Evolutionary conservation across 1,140 invertebrate species (phyloP).

Genomic region (Euwallacea fornicatus): DNA sequence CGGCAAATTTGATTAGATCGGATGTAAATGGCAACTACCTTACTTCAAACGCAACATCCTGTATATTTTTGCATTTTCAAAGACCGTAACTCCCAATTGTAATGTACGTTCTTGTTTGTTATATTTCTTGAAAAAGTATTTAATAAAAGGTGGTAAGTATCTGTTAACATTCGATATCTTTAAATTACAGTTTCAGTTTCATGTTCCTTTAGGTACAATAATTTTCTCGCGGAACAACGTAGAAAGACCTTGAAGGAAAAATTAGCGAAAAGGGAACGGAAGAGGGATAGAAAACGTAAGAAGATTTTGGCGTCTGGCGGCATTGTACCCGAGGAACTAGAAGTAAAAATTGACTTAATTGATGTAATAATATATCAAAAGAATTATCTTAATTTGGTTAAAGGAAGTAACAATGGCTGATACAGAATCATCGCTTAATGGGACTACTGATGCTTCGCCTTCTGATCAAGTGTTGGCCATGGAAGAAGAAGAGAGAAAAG

Average conservation of each 20-base stretch:
- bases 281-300: constrained; percentile 72
- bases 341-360: constrained; percentile 36
- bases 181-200: neutral
- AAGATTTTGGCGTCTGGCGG: constrained; percentile 59
- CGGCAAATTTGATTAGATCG: too few species aligned
- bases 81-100: too few species aligned
- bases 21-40: too few species aligned
- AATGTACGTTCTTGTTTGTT: too few species aligned
- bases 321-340: constrained; percentile 41
- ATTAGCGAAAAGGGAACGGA: constrained; percentile 69
- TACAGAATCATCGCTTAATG: constrained; percentile 50
- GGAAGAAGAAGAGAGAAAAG: constrained; percentile 67
- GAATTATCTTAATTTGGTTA: constrained; percentile 7
- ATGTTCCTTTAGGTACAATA: constrained; percentile 57
- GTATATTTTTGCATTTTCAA: too few species aligned
- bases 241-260: constrained; percentile 73
- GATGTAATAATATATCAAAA: neutral
- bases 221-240: constrained; percentile 67
- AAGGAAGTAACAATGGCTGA: constrained; percentile 54
- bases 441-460: constrained; percentile 49
- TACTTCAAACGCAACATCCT: too few species aligned
- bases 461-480: constrained; percentile 60
- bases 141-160: too few species aligned
- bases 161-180: too few species aligned
- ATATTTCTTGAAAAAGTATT: too few species aligned